These are phyloP conservation scores for Leptopilina myrica DNA, from an alignment of 2,888 invertebrate genomes.

Conservation along the genomic window DNA sequence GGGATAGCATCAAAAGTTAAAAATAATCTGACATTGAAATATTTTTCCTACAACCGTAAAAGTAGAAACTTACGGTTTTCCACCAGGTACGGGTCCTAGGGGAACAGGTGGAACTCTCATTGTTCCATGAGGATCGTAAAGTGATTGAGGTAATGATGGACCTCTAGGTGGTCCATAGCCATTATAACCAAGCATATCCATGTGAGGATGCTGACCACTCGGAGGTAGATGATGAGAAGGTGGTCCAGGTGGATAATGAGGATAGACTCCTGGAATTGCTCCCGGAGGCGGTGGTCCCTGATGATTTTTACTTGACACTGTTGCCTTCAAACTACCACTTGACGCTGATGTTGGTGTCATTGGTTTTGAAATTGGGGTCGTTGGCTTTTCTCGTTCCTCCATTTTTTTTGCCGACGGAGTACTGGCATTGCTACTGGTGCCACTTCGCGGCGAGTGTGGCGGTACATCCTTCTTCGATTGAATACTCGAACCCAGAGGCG, in stretches of 20 bases:
- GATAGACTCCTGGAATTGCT: slow-evolving; percentile 69
- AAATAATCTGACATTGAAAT: background rate
- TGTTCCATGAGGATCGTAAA: slow-evolving; percentile 83
- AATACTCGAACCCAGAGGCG: slow-evolving; percentile 69
- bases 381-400: slow-evolving; percentile 88
- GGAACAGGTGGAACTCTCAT: slow-evolving; percentile 82
- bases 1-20: too few relatives aligned
- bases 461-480: slow-evolving; percentile 73
- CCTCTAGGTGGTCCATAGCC: slow-evolving; percentile 81
- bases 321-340: slow-evolving; percentile 62
- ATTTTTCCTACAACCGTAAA: background rate
- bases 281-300: slow-evolving; percentile 76
- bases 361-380: slow-evolving; percentile 93
- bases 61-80: slow-evolving; percentile 87
- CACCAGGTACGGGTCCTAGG: slow-evolving; percentile 85
- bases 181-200: slow-evolving; percentile 81
- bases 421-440: slow-evolving; percentile 92
- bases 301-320: slow-evolving; percentile 71
- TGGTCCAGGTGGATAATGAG: slow-evolving; percentile 78
- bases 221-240: slow-evolving; percentile 81
- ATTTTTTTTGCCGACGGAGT: slow-evolving; percentile 91
- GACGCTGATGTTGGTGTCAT: slow-evolving; percentile 87
- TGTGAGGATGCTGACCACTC: slow-evolving; percentile 79
- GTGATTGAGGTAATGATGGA: slow-evolving; percentile 78
- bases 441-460: slow-evolving; percentile 81